Conservation (phyloP, 2,113 vertebrate species). For the Mesoclemmys tuberculata region DNA sequence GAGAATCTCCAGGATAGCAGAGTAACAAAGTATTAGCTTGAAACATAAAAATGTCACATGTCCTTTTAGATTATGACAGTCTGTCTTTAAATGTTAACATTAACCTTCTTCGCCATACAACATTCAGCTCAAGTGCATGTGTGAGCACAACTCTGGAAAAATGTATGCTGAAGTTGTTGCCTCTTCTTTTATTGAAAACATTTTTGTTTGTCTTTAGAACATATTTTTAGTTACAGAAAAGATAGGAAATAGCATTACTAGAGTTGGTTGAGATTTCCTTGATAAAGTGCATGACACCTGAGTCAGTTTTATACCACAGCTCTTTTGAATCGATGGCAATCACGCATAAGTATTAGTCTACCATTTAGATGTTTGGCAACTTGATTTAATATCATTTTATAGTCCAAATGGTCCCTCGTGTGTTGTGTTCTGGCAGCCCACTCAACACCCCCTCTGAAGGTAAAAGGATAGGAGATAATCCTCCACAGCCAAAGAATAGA, state of each 20-base stretch:
- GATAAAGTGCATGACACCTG: slow-evolving; percentile 13
- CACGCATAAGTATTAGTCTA: slow-evolving; percentile 8
- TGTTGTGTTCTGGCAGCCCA: not conserved
- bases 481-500: not conserved
- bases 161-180: slow-evolving; percentile 6
- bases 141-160: slow-evolving; percentile 17
- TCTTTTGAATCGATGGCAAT: slow-evolving; percentile 46
- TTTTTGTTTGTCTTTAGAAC: slow-evolving; percentile 43
- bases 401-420: slow-evolving; percentile 22
- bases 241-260: slow-evolving; percentile 13
- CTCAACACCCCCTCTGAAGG: slow-evolving; percentile 21
- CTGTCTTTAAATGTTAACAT: slow-evolving; percentile 60
- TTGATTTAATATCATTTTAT: slow-evolving; percentile 23
- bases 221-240: slow-evolving; percentile 49
- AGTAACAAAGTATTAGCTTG: slow-evolving; percentile 39
- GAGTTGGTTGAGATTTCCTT: slow-evolving; percentile 12
- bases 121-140: slow-evolving; percentile 39
- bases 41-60: slow-evolving; percentile 44
- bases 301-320: slow-evolving; percentile 39
- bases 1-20: slow-evolving; percentile 11
- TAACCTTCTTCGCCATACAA: slow-evolving; percentile 30
- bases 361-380: slow-evolving; percentile 12
- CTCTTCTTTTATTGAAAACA: slow-evolving; percentile 26
- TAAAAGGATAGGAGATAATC: not conserved
- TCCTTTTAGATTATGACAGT: slow-evolving; percentile 47